phyloP scores from a whole-genome alignment of 2,113 vertebrate genomes.

The Cranoglanis bouderius region DNA sequence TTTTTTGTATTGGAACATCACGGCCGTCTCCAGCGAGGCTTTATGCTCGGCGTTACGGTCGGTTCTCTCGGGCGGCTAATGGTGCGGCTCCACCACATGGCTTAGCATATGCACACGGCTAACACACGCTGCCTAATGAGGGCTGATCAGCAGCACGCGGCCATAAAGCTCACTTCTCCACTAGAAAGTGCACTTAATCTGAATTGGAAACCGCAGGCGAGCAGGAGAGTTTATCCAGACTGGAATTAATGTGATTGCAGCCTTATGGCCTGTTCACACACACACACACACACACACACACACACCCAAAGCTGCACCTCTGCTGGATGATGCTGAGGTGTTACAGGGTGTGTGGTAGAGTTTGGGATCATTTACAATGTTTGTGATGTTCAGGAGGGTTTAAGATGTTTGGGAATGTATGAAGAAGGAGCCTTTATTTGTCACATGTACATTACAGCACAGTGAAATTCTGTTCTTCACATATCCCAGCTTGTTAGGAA shows the following conservation, averaged over 20 bases:
- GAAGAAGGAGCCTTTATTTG: neutral
- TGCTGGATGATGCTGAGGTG: neutral
- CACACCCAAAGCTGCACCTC: neutral
- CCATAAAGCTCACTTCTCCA: neutral
- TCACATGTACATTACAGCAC: neutral
- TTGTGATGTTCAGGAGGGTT: neutral
- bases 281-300: neutral
- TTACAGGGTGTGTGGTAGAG: neutral
- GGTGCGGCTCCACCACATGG: slow-evolving; percentile 29
- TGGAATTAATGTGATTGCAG: slow-evolving; percentile 12
- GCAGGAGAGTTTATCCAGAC: neutral
- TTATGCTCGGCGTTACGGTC: neutral
- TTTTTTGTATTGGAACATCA: neutral
- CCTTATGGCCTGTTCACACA: neutral
- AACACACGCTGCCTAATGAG: slow-evolving; percentile 29
- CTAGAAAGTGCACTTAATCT: neutral
- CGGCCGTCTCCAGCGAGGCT: neutral
- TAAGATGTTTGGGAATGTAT: neutral
- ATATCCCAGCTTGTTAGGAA: neutral
- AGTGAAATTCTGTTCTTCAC: neutral
- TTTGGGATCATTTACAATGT: too few relatives aligned
- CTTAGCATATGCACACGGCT: slow-evolving; percentile 16
- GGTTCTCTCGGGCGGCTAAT: slow-evolving; percentile 28
- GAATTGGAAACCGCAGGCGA: slow-evolving; percentile 17
- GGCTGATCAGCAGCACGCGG: neutral